Base-by-base conservation (phyloP, 2,113 vertebrate genomes). In the Melanotaenia duboulayi region DNA sequence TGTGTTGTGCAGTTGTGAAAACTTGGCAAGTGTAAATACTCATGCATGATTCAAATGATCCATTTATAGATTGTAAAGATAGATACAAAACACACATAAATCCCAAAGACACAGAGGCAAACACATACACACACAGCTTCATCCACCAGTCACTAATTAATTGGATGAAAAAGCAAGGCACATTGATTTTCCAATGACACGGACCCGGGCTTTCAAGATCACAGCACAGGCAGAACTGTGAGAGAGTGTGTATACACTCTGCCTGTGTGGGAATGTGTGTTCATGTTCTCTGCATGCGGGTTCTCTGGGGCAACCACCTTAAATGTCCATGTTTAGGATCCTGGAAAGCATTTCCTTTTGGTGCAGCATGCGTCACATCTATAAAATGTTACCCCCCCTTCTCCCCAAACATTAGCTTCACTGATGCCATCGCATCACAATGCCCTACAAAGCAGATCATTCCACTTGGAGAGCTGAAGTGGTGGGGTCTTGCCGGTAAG, bases 111-210 rank as follows among this genome's bases (percentile, higher is more conserved):
- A 39, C 24, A 65, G 32, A 35, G 4, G 32, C 42, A 63, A 20
- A 70, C 14, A 64, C 50, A 59, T 28, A 74, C 60, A 79, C 59
- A 81, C n/a, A 76, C 22, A 14, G 71, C 67, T 78, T 68, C 62
- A 84, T 83, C 81, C 81, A 80, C 62, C 65, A 83, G 83, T 84
- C 80, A 39, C 88, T 92, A 91, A 93, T 93, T 90, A 92, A 93
- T 86, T 89, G 79, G 88, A 91, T 88, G 82, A 87, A 89, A 91
- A 89, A 85, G 71, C 71, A 76, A 83, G 80, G 69, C 58, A 58
- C 82, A 92, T 92, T 87, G 91, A 92, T 93, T 91, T 89, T 81
- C 85, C 86, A 90, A 90, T 90, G 90, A 91, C 89, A 89, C 65
- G 17, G 75, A 60, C 74, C 78, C 68, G 16, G 73, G 75, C 76